Evolutionary conservation across 2,113 vertebrate species (phyloP).

Genomic region (Peromyscus californicus): DNA sequence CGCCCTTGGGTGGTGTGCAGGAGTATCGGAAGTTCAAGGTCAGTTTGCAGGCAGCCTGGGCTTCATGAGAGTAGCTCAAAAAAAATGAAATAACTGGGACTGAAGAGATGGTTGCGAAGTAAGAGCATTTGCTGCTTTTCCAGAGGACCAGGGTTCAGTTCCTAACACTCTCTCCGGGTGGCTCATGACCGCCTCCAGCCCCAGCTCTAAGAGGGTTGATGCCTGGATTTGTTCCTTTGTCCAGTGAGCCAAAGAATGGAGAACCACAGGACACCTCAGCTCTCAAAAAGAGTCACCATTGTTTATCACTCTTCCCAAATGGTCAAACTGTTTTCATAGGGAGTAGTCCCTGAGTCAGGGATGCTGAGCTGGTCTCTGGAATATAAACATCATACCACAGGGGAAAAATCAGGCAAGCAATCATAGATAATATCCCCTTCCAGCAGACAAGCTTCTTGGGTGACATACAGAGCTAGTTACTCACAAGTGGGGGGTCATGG

Average conservation of each 20-base stretch:
- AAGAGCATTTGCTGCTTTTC: background rate
- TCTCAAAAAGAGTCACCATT: background rate
- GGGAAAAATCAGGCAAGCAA: background rate
- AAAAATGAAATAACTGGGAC: background rate
- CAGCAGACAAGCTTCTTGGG: background rate
- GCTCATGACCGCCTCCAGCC: background rate
- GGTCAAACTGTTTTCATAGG: too few species aligned
- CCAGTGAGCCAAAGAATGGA: background rate
- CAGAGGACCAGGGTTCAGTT: background rate
- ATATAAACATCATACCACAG: background rate
- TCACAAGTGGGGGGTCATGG: background rate
- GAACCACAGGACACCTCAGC: too few species aligned
- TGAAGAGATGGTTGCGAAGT: background rate
- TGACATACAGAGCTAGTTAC: background rate
- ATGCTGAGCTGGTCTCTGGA: background rate
- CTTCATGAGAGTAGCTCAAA: background rate
- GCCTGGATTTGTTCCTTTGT: background rate
- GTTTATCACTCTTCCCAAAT: background rate
- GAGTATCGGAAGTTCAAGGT: background rate
- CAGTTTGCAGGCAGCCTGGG: background rate
- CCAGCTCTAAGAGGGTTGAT: background rate
- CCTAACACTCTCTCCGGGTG: background rate
- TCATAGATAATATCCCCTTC: background rate
- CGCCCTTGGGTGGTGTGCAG: background rate
- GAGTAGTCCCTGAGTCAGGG: background rate